Evolutionary conservation across 1,140 invertebrate genomes (phyloP), one percentile per base, ranked within the genome.

Genomic region (Drosophila virilis): DNA sequence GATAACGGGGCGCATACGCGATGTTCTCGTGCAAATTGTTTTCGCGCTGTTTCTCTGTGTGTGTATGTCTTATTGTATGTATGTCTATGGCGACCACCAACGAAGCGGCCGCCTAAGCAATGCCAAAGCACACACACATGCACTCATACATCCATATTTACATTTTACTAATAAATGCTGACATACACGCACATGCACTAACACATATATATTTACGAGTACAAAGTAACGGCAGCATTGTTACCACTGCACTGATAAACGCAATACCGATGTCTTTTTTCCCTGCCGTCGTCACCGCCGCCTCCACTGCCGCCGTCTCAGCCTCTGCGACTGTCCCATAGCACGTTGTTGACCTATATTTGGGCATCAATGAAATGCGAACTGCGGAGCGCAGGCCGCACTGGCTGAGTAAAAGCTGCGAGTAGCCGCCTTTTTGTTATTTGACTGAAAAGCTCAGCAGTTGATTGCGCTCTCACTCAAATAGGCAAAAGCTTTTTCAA

Each of bases 281-380:
- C 55, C 22, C 68, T 67, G 66, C 52, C 58, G 55, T 62, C 52
- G 28, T 22, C 43, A 32, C 37, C 15, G n/a, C 38, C 58, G 55
- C 58, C 52, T 15, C 13, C 38, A 32, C 37, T n/a, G n/a, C 38
- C 43, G 17, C 37, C 15, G n/a, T 33, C 33, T 22, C 40, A 17
- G 1, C 13, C 45, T 48, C 42, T 42, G n/a, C 45, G 28, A 8
- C 40, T 33, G 52, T 65, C 62, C 57, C 68, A 62, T 51, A 80
- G 69, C 77, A 90, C 76, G 70, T 78, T 81, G 90, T 84, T 91
- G 90, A 91, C 90, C 90, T 90, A 91, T 91, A 91, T 91, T 91
- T 88, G 67, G 76, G 82, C 90, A 91, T 91, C 90, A 91, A 91
- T 91, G 90, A 91, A 91, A 85, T 65, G 74, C 66, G 67, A 80